A percentile compares a stretch with the other conserved stretches of the same genome.
Conservation (phyloP, 1,140 invertebrate genomes). For the Neocloeon triangulifer region DNA sequence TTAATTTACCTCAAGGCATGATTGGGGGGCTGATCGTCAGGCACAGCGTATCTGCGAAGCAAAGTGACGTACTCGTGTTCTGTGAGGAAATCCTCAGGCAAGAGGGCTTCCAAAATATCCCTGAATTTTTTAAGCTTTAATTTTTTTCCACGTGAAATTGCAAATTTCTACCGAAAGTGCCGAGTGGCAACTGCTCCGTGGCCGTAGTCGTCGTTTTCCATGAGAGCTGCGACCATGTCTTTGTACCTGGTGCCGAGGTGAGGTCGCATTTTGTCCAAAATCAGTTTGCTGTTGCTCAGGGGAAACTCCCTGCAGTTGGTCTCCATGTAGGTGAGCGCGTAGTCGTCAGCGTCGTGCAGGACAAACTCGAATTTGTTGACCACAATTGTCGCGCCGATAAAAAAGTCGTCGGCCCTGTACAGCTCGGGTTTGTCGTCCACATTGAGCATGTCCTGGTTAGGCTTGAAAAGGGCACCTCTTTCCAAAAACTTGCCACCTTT, state of each 20-base stretch:
- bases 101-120: conserved; percentile 9
- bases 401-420: conserved; percentile 55
- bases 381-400: conserved; percentile 47
- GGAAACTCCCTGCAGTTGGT: conserved; percentile 45
- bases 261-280: conserved; percentile 43
- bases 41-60: background rate
- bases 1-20: conserved; percentile 1
- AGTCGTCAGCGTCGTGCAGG: conserved; percentile 61
- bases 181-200: conserved; percentile 22
- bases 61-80: background rate
- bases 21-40: too few species aligned
- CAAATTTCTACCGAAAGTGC: conserved; percentile 24
- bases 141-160: conserved; percentile 2
- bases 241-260: conserved; percentile 38
- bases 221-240: conserved; percentile 42
- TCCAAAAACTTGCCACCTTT: conserved; percentile 42
- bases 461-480: conserved; percentile 40
- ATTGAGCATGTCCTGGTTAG: conserved; percentile 40
- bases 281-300: conserved; percentile 37
- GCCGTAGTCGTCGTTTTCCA: conserved; percentile 19
- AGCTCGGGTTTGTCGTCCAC: conserved; percentile 39
- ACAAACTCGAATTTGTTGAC: conserved; percentile 57
- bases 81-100: background rate
- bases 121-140: conserved; percentile 2
- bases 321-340: conserved; percentile 72